Evolutionary conservation across 37 sponge, comb jelly and placozoan species (phyloP).

Genomic region (Agelas oroides): DNA sequence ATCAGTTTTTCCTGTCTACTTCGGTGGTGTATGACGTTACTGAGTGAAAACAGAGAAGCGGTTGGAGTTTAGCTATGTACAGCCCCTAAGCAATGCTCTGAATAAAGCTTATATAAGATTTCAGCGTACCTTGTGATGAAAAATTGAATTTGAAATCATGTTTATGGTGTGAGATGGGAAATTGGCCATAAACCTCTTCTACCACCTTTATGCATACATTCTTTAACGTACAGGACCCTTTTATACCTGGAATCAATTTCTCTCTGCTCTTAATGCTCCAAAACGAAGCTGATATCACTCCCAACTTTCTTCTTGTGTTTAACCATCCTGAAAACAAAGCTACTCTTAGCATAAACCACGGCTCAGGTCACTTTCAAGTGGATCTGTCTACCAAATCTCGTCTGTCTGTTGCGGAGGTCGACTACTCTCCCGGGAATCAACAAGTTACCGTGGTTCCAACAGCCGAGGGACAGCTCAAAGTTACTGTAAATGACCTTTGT

Average conservation of each 20-base stretch:
- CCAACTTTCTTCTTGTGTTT: slow-evolving; percentile 45
- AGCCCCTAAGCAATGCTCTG: too few species aligned
- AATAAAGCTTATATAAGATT: too few species aligned
- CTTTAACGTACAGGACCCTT: slow-evolving; percentile 44
- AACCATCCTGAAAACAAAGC: slow-evolving; percentile 67
- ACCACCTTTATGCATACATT: too few species aligned
- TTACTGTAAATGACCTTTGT: slow-evolving; percentile 69
- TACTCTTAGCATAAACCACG: slow-evolving; percentile 40
- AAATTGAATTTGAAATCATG: too few species aligned
- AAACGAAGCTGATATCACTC: slow-evolving; percentile 27
- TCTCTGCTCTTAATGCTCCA: slow-evolving; percentile 62
- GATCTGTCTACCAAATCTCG: slow-evolving; percentile 38
- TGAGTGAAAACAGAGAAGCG: too few species aligned
- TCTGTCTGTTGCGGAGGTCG: slow-evolving; percentile 35
- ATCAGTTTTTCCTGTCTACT: too few species aligned
- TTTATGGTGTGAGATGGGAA: too few species aligned
- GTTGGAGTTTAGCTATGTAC: too few species aligned
- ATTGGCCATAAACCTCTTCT: too few species aligned
- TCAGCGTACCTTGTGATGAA: too few species aligned
- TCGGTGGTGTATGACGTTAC: too few species aligned
- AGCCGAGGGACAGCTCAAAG: slow-evolving; percentile 57
- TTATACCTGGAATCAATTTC: slow-evolving; percentile 56
- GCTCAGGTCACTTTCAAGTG: slow-evolving; percentile 73
- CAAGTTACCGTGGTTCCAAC: slow-evolving; percentile 54
- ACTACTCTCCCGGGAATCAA: slow-evolving; percentile 19